Conservation (phyloP, 1,140 invertebrate species). For the Heliconius melpomene region DNA sequence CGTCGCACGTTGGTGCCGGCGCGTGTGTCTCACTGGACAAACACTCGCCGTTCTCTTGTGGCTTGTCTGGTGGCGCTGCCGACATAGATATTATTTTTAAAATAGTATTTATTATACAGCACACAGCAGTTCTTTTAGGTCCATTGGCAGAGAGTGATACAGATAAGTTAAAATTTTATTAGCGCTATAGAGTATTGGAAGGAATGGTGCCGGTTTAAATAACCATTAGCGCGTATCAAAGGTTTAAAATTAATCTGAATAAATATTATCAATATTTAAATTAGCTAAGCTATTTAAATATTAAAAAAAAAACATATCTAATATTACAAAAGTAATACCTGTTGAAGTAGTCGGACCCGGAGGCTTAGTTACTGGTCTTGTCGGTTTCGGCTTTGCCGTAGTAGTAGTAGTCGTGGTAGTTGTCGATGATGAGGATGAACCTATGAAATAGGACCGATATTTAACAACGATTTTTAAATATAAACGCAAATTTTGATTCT, state of each 20-base stretch:
- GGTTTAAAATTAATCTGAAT: no score
- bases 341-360: constrained; percentile 46
- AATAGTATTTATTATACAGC: no score
- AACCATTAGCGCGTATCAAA: no score
- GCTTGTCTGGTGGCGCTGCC: constrained; percentile 19
- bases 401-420: constrained; percentile 42
- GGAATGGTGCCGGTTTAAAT: no score
- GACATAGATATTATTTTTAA: constrained; percentile 21
- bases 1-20: constrained; percentile 86
- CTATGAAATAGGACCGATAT: background rate
- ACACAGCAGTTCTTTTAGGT: no score
- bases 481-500: background rate
- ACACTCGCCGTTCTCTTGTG: constrained; percentile 78
- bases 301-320: no score
- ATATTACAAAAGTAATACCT: constrained; percentile 12
- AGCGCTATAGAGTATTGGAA: no score
- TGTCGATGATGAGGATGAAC: constrained; percentile 28
- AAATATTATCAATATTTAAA: no score
- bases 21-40: constrained; percentile 83
- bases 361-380: constrained; percentile 48
- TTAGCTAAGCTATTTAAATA: no score
- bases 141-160: no score
- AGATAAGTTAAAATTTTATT: no score
- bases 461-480: no score
- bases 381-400: constrained; percentile 52